Evolutionary conservation across 2,797 vertebrate genomes (phyloP), one percentile per base, ranked within the genome.

Genomic region (Falco naumanni): DNA sequence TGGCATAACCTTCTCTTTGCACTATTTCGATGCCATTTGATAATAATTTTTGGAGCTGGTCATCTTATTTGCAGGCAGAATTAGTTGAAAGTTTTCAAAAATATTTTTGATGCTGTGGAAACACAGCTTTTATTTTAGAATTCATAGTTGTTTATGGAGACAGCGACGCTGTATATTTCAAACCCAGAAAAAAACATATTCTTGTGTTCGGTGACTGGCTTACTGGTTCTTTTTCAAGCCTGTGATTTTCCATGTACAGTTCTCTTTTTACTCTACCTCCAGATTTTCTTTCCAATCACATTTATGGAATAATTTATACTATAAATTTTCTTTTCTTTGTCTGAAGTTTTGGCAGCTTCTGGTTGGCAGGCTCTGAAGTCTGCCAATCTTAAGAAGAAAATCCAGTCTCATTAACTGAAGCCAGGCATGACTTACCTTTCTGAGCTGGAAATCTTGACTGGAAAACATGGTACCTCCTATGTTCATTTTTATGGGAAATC

Each of bases 141-240:
- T 59, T 71, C 45, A 34, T 28, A 86, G 15, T 15, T 75, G 4
- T 39, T 82, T 20, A 34, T 53, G 53, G 26, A 65, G 15, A 53
- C 77, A 59, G 13, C 41, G 25, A 82, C 25, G 5, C 2, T 39
- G 10, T 47, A 12, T 71, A 64, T 59, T 59, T 48, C n/a, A 60
- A 77, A 71, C 13, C 18, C 28, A 59, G 8, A 4, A 53, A 64
- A 76, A 59, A 4, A 0, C 2, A 5, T 19, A 19, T 10, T 43
- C 25, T 64, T 64, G 14, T 68, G 26, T 45, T 78, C 2, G 4
- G 6, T 48, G n/a, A 28, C 45, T 60, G 29, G 10, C 47, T 26
- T 78, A n/a, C 45, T 60, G 16, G 5, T 63, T 75, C 41, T 63
- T 86, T 69, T 43, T 51, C 56, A 86, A 86, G 33, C 8, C 33